Base-by-base conservation (phyloP, 2,113 vertebrate species). In the Picathartes gymnocephalus region DNA sequence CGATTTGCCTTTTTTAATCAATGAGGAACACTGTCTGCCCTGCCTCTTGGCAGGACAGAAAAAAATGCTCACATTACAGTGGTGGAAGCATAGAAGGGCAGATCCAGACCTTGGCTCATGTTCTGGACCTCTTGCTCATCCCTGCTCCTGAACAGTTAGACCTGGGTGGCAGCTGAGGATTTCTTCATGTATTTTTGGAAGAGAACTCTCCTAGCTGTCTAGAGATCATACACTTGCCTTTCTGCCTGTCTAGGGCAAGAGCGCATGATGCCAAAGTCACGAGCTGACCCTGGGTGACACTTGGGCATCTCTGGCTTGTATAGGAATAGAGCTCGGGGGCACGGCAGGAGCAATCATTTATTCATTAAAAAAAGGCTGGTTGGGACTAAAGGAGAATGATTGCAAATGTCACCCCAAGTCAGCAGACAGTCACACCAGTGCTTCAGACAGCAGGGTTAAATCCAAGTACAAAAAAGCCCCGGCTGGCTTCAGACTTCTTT, bases 161-260 rank as follows among this genome's bases (percentile, higher is more conserved):
- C 27, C 83, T 64, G 60, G 39, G 31, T 22, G 65, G 72, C 91
- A 97, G 61, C 91, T 83, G 57, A 93, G 8, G 28, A 61, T 74
- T 85, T 95, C 65, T 72, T n/a, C 9, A 47, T 10, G 39, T 88
- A 81, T 93, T 93, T 92, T 92, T 95, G 88, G 89, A 92, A 86
- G 7, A 95, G 51, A 86, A 44, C 10, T n/a, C 64, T 83, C 40
- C 39, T 60, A 42, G 73, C 89, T 85, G 83, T 81, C 78, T 86
- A 92, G 88, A 94, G 93, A 78, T 51, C 64, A 78, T 30, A 16
- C 28, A 30, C 72, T 85, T 33, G 51, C 53, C 40, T 92, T 78
- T 83, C 83, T 71, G 91, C 13, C 65, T 61, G 61, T 86, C 89
- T 87, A 84, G 40, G 57, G 13, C 68, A 80, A 87, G 58, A 80